These are phyloP conservation scores for Pseudocheirus occidentalis DNA, from an alignment of 2,797 vertebrate species.

Conservation along the genomic window DNA sequence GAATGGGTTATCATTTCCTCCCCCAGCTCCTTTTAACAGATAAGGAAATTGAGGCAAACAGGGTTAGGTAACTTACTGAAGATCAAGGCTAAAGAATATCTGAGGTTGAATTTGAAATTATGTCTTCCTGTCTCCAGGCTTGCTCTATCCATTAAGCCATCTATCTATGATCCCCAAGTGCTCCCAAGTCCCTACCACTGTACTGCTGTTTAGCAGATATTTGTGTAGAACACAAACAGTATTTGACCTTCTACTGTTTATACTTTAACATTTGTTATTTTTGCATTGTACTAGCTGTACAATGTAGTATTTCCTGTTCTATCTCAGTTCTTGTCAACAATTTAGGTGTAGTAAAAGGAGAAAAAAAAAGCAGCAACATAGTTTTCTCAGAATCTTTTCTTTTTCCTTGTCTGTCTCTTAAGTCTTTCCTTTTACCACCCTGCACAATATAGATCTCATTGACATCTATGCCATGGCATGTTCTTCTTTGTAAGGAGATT, in stretches of 20 bases:
- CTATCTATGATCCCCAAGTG: neutral
- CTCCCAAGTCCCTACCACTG: neutral
- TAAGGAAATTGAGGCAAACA: neutral
- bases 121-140: neutral
- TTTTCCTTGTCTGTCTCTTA: neutral
- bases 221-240: conserved; percentile 44
- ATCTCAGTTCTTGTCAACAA: conserved; percentile 67
- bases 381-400: neutral
- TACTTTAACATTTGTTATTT: conserved; percentile 67
- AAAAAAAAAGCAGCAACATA: conserved; percentile 31
- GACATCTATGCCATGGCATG: neutral
- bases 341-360: conserved; percentile 49
- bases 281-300: conserved; percentile 66
- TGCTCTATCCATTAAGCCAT: neutral
- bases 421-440: neutral
- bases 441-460: neutral
- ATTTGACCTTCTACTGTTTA: conserved; percentile 75
- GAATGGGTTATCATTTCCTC: neutral
- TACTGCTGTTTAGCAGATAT: conserved; percentile 63
- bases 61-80: neutral
- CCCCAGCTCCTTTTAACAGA: neutral
- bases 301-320: conserved; percentile 56
- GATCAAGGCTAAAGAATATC: neutral
- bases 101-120: neutral
- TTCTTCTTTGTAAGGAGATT: neutral